Evolutionary conservation across 2,797 vertebrate species (phyloP).

Genomic region (Euthynnus affinis): DNA sequence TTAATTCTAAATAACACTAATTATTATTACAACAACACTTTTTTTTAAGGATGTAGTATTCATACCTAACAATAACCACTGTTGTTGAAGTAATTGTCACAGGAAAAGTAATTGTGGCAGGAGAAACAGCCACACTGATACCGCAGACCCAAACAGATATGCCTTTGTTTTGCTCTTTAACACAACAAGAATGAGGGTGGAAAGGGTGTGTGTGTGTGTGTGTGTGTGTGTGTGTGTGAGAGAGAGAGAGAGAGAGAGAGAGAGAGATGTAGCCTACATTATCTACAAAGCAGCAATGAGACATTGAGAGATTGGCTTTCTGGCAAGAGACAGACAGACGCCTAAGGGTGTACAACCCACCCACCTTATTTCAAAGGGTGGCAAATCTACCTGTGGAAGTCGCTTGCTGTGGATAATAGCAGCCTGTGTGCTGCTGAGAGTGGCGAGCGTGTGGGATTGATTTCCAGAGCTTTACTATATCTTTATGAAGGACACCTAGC

Average conservation of each 20-base stretch:
- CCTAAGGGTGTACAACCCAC: slow-evolving; percentile 75
- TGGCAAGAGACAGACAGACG: slow-evolving; percentile 85
- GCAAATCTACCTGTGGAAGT: slow-evolving; percentile 75
- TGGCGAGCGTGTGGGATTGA: slow-evolving; percentile 71
- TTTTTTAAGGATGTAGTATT: slow-evolving; percentile 3
- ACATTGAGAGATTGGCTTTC: slow-evolving; percentile 85
- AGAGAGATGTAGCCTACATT: slow-evolving; percentile 60
- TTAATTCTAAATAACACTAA: no score
- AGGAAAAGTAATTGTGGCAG: slow-evolving; percentile 43
- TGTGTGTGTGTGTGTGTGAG: slow-evolving; percentile 16
- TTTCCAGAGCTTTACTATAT: slow-evolving; percentile 74
- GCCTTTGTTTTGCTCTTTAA: slow-evolving; percentile 77
- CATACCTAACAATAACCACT: not conserved
- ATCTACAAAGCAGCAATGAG: slow-evolving; percentile 67
- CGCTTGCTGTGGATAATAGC: slow-evolving; percentile 77
- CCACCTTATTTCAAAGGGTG: slow-evolving; percentile 81
- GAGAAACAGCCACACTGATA: slow-evolving; percentile 47
- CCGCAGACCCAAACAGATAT: slow-evolving; percentile 68
- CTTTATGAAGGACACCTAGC: slow-evolving; percentile 59
- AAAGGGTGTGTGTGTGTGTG: slow-evolving; percentile 45
- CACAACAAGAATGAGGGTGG: slow-evolving; percentile 46
- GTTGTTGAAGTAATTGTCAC: slow-evolving; percentile 16
- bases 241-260: slow-evolving; percentile 17
- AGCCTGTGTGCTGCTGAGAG: slow-evolving; percentile 75
- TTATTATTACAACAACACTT: not conserved